These are phyloP conservation scores for Falco novaeseelandiae DNA, from an alignment of 2,797 vertebrate species.

Conservation along the genomic window DNA sequence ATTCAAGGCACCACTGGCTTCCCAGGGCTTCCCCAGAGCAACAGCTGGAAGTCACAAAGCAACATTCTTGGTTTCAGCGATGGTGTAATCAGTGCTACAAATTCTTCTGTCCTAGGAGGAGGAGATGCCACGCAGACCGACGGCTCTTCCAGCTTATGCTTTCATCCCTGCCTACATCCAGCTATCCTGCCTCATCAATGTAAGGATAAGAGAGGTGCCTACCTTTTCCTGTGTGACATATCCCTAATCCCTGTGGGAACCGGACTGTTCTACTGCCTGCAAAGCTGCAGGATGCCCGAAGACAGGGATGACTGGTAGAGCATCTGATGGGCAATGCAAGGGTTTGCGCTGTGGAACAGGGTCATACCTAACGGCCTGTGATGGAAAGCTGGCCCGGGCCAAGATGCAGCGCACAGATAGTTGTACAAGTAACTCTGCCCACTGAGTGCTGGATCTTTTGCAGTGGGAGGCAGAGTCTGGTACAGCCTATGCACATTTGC, in stretches of 20 bases:
- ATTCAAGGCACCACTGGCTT: not conserved
- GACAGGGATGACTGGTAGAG: not conserved
- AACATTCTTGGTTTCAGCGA: not conserved
- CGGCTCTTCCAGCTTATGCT: not conserved
- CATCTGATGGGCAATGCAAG: not conserved
- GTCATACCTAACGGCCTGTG: not conserved
- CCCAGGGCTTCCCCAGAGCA: not conserved
- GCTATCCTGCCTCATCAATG: not conserved
- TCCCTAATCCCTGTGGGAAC: not conserved
- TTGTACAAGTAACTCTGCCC: not conserved
- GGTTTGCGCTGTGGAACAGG: not conserved
- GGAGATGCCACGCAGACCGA: not conserved
- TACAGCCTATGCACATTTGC: not conserved
- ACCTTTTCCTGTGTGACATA: not conserved
- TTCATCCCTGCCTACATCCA: not conserved
- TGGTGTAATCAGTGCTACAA: not conserved
- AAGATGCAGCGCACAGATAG: not conserved
- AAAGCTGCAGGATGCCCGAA: not conserved
- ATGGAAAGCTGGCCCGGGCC: not conserved
- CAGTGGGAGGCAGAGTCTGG: not conserved
- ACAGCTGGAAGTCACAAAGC: not conserved
- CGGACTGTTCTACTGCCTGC: not conserved
- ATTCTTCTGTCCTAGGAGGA: not conserved
- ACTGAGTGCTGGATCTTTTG: not conserved
- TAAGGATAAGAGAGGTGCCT: not conserved